Percentiles rank a stretch among this genome's conserved stretches.
phyloP scores from a whole-genome alignment of 2,113 vertebrate species.

The Argyrosomus japonicus region DNA sequence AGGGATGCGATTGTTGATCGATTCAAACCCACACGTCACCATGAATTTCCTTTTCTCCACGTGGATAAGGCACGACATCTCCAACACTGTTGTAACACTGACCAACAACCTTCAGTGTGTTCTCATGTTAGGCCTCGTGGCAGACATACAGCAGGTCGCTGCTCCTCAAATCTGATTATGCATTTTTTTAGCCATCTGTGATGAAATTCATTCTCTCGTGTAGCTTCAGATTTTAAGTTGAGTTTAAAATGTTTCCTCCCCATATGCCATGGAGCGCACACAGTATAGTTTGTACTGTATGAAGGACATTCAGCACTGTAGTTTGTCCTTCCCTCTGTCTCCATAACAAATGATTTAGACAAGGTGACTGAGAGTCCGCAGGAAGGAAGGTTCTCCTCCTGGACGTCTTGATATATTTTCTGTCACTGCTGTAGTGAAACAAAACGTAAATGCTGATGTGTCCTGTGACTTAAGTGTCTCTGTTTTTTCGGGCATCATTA shows the following conservation, averaged over 20 bases:
- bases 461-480: slow-evolving; percentile 36
- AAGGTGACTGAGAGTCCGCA: slow-evolving; percentile 2
- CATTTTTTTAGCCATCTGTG: slow-evolving; percentile 40
- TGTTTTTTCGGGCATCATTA: slow-evolving; percentile 3
- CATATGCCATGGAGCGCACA: not conserved
- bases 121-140: slow-evolving; percentile 17
- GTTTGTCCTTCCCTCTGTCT: not conserved
- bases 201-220: slow-evolving; percentile 23
- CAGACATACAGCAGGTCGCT: not conserved
- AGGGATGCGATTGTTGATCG: slow-evolving; percentile 1
- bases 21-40: slow-evolving; percentile 43
- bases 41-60: slow-evolving; percentile 41
- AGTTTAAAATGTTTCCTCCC: not conserved
- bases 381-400: slow-evolving; percentile 1
- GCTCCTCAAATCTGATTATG: slow-evolving; percentile 46
- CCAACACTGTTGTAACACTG: slow-evolving; percentile 21
- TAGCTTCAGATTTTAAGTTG: slow-evolving; percentile 24
- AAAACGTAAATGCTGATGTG: slow-evolving; percentile 42
- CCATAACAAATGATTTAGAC: not conserved
- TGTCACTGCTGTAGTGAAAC: slow-evolving; percentile 44
- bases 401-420: slow-evolving; percentile 21
- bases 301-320: slow-evolving; percentile 19
- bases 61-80: slow-evolving; percentile 1
- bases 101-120: slow-evolving; percentile 29
- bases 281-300: slow-evolving; percentile 36